Conservation (phyloP, 2,797 vertebrate species). For the Xenentodon cancila region DNA sequence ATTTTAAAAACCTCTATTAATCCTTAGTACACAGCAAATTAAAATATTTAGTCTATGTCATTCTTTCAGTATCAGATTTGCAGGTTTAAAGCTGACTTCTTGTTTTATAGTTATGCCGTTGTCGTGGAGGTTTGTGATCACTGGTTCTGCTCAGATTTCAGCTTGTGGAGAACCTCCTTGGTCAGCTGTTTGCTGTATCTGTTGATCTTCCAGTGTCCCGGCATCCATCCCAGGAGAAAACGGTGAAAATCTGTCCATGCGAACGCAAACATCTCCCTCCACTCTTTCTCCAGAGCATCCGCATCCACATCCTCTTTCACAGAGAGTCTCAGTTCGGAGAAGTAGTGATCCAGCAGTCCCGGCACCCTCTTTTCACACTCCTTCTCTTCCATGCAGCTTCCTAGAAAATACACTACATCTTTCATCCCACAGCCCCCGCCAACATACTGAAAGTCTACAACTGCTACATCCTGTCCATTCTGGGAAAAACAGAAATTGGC, state of each 20-base stretch:
- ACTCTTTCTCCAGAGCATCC: conserved; percentile 77
- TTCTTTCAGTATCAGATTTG: background rate
- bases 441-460: conserved; percentile 85
- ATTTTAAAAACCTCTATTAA: conserved; percentile 17
- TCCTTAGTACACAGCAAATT: background rate
- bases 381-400: conserved; percentile 80
- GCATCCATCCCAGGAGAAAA: conserved; percentile 85
- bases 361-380: conserved; percentile 77
- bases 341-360: conserved; percentile 75
- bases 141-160: conserved; percentile 37
- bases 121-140: background rate
- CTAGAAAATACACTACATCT: conserved; percentile 81
- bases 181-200: conserved; percentile 77
- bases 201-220: conserved; percentile 82
- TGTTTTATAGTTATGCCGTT: background rate
- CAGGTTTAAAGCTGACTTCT: background rate
- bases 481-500: conserved; percentile 84
- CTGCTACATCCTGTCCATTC: conserved; percentile 70
- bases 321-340: conserved; percentile 66
- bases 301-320: conserved; percentile 63
- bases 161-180: conserved; percentile 72
- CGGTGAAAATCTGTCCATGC: conserved; percentile 85
- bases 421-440: conserved; percentile 85
- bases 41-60: background rate
- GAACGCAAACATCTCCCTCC: conserved; percentile 80